Conservation (phyloP, 2,113 vertebrate genomes). For the Lipophrys pholis region DNA sequence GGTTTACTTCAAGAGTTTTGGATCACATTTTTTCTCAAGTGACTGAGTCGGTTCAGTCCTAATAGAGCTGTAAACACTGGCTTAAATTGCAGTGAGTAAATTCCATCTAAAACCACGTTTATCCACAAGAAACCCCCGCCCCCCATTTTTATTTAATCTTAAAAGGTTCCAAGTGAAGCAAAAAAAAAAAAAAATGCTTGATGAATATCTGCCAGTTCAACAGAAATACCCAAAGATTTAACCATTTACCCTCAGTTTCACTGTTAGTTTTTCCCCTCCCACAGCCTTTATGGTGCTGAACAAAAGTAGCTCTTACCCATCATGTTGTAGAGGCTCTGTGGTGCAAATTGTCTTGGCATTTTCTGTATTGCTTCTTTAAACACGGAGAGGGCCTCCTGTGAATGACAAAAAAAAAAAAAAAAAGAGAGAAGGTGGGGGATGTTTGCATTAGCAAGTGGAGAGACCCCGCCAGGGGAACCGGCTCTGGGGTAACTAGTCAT, state of each 20-base stretch:
- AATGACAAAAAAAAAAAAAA: constrained; percentile 41
- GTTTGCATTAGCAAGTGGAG: constrained; percentile 57
- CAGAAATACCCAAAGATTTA: not conserved
- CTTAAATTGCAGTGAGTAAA: not conserved
- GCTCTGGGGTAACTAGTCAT: constrained; percentile 43
- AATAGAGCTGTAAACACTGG: not conserved
- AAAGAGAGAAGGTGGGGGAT: constrained; percentile 22
- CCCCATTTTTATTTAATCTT: not conserved
- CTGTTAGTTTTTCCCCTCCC: not conserved
- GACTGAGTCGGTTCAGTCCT: not conserved
- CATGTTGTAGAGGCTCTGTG: constrained; percentile 99
- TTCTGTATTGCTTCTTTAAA: constrained; percentile 98
- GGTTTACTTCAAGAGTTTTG: not conserved
- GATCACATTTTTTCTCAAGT: not conserved
- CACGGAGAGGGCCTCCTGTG: constrained; percentile 92
- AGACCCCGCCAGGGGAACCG: constrained; percentile 38
- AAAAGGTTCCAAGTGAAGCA: not conserved
- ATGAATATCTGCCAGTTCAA: not conserved
- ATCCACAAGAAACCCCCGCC: not conserved
- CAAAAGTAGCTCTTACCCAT: constrained; percentile 90
- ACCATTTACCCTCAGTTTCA: not conserved
- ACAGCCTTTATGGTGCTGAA: constrained; percentile 13
- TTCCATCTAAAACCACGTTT: not conserved
- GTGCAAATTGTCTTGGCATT: constrained; percentile 98
- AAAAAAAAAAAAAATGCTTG: not conserved